phyloP scores from a whole-genome alignment of 2,797 vertebrate species.

The Gymnoscopelus microlampas region DNA sequence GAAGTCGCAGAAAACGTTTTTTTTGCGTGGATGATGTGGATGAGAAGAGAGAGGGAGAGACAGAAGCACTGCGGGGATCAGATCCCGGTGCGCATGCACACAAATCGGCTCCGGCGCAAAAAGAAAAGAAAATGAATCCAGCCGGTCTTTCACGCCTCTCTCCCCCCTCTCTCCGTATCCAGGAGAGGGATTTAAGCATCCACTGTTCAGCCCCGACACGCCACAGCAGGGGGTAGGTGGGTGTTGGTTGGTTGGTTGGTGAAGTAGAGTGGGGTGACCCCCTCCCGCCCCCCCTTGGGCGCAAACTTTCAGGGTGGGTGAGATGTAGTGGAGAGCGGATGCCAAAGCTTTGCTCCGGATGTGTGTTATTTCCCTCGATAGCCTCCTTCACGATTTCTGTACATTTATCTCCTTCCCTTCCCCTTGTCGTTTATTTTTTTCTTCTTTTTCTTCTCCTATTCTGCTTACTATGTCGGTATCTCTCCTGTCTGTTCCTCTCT shows the following conservation, averaged over 20 bases:
- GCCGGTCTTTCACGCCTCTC: constrained; percentile 54
- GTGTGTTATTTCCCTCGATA: constrained; percentile 59
- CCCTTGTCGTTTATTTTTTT: constrained; percentile 42
- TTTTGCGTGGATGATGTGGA: constrained; percentile 50
- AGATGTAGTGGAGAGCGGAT: constrained; percentile 41
- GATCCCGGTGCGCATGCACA: constrained; percentile 43
- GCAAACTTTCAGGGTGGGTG: constrained; percentile 74
- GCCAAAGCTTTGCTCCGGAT: constrained; percentile 30
- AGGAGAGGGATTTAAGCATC: constrained; percentile 66
- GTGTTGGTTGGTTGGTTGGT: neutral
- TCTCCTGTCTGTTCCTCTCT: constrained; percentile 37
- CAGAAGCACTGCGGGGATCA: constrained; percentile 49
- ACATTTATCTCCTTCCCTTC: too few species aligned
- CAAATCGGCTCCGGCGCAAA: constrained; percentile 58
- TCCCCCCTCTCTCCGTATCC: constrained; percentile 45
- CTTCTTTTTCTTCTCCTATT: constrained; percentile 50
- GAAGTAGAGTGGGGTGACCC: constrained; percentile 44
- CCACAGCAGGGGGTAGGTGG: constrained; percentile 13
- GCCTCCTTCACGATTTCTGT: constrained; percentile 32
- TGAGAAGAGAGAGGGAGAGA: constrained; percentile 34
- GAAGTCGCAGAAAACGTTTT: constrained; percentile 47
- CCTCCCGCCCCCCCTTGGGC: constrained; percentile 28
- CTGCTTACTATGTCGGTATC: constrained; percentile 50
- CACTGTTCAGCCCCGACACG: constrained; percentile 58
- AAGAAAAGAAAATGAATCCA: constrained; percentile 50